These are phyloP conservation scores for Orchesellides sinensis DNA, from an alignment of 2,888 invertebrate species.

Conservation along the genomic window DNA sequence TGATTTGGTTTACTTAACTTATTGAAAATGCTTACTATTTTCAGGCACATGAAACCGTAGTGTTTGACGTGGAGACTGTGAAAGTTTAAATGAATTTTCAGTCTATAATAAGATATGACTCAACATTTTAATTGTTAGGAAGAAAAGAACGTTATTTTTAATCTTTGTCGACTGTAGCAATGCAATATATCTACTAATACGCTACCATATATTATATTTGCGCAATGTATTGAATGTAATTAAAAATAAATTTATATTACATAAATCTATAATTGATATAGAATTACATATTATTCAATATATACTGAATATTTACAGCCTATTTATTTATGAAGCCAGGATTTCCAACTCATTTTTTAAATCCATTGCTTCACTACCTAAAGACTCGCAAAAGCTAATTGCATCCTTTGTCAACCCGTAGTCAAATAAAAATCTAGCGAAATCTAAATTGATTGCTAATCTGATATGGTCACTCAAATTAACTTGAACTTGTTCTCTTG, in stretches of 20 bases:
- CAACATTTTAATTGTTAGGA: too few species aligned
- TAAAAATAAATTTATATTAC: too few species aligned
- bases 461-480: constrained; percentile 71
- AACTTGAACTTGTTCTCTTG: constrained; percentile 52
- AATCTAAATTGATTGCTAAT: constrained; percentile 72
- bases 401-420: constrained; percentile 69
- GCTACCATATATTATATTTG: too few species aligned
- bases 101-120: neutral
- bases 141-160: too few species aligned
- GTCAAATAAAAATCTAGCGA: constrained; percentile 74
- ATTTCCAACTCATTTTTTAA: constrained; percentile 73
- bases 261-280: too few species aligned
- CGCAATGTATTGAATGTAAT: too few species aligned
- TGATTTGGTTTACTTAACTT: neutral
- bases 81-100: neutral
- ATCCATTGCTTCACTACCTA: constrained; percentile 71
- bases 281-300: too few species aligned
- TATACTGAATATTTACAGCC: too few species aligned
- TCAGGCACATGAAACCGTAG: constrained; percentile 42
- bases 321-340: constrained; percentile 56
- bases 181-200: too few species aligned
- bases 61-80: constrained; percentile 53
- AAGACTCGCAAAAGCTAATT: constrained; percentile 69
- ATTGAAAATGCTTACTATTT: constrained; percentile 12
- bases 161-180: too few species aligned